A percentile compares a stretch with the other conserved stretches of the same genome.
phyloP scores from a whole-genome alignment of 1,140 invertebrate species.

The Ephestia elutella region DNA sequence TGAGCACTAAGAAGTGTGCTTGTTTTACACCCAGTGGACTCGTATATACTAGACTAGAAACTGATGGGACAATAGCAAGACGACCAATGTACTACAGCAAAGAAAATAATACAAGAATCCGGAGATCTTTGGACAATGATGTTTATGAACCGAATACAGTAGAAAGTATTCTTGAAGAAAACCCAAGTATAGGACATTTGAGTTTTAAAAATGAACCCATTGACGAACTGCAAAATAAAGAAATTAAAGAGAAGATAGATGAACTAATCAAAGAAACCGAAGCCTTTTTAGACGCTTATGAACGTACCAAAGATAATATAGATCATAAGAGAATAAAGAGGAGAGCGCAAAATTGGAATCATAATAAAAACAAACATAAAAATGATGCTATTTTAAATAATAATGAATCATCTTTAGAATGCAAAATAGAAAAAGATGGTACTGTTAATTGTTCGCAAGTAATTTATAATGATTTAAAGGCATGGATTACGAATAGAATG shows the following conservation, averaged over 20 bases:
- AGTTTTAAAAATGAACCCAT: slow-evolving; percentile 60
- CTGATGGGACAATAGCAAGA: slow-evolving; percentile 73
- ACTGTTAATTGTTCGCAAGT: slow-evolving; percentile 86
- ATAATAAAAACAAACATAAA: slow-evolving; percentile 55
- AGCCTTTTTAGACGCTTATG: slow-evolving; percentile 63
- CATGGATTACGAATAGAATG: slow-evolving; percentile 88
- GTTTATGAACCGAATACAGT: slow-evolving; percentile 70
- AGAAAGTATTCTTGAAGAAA: slow-evolving; percentile 70
- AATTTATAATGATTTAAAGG: slow-evolving; percentile 86
- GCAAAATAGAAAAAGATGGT: slow-evolving; percentile 76
- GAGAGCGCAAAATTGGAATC: slow-evolving; percentile 54
- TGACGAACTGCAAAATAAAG: slow-evolving; percentile 55
- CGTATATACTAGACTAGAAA: slow-evolving; percentile 82
- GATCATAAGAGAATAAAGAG: slow-evolving; percentile 61
- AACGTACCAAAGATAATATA: slow-evolving; percentile 67
- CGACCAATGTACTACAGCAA: slow-evolving; percentile 38
- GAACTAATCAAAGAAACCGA: slow-evolving; percentile 68
- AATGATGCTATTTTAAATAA: slow-evolving; percentile 57
- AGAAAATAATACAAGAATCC: slow-evolving; percentile 46
- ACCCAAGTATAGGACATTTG: slow-evolving; percentile 68
- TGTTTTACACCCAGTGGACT: slow-evolving; percentile 86
- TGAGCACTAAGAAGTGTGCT: slow-evolving; percentile 82
- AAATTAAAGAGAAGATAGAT: slow-evolving; percentile 58
- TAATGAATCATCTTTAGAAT: slow-evolving; percentile 67
- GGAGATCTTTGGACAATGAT: slow-evolving; percentile 57